Percentiles rank a stretch among this genome's conserved stretches.
Evolutionary conservation across 2,888 invertebrate genomes (phyloP).

Genomic region (Tineola bisselliella): DNA sequence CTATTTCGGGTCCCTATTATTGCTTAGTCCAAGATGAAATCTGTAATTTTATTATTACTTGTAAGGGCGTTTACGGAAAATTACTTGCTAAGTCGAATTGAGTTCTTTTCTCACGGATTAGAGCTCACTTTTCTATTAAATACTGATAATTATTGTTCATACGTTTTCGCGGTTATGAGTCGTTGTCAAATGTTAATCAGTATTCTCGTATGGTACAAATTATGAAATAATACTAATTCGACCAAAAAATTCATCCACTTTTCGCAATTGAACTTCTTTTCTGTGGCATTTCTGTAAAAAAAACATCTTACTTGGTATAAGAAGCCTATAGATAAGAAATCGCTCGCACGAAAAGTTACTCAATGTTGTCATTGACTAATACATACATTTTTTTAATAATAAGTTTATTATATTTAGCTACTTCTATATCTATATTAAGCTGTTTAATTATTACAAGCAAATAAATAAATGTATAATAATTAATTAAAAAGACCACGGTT

Average conservation of each 20-base stretch:
- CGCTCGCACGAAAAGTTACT: too few species aligned
- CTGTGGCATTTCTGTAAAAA: too few species aligned
- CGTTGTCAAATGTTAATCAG: not conserved
- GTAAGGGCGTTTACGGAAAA: slow-evolving; percentile 7
- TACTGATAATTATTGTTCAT: not conserved
- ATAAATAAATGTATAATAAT: not conserved
- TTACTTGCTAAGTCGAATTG: not conserved
- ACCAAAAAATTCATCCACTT: too few species aligned
- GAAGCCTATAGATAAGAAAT: too few species aligned
- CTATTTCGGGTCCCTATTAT: slow-evolving; percentile 4
- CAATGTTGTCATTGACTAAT: too few species aligned
- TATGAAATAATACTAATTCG: not conserved
- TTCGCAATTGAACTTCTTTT: too few species aligned
- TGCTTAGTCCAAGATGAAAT: slow-evolving; percentile 11
- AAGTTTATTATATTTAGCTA: too few species aligned
- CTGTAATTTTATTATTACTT: slow-evolving; percentile 13
- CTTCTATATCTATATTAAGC: too few species aligned
- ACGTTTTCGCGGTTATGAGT: not conserved
- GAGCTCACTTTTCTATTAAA: not conserved
- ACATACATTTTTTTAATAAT: too few species aligned
- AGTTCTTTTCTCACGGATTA: not conserved
- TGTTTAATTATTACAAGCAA: too few species aligned
- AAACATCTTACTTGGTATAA: too few species aligned
- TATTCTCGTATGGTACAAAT: not conserved
- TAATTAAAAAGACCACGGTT: not conserved